Evolutionary conservation across 1,140 invertebrate species (phyloP).

Genomic region (Potamilus streckersoni): DNA sequence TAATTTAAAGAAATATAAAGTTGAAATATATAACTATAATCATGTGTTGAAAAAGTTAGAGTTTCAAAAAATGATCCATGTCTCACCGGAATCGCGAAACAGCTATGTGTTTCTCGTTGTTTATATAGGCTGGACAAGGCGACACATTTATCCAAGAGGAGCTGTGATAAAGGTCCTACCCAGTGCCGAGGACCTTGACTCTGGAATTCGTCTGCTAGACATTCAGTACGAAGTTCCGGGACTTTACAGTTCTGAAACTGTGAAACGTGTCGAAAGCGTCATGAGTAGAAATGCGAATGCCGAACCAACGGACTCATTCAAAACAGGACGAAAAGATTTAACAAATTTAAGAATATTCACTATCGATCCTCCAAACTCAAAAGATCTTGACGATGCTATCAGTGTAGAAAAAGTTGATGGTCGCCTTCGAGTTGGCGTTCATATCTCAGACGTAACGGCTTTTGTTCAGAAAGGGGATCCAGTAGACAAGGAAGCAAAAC

Average conservation of each 20-base stretch:
- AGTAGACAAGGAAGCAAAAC: constrained; percentile 58
- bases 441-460: constrained; percentile 64
- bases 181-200: constrained; percentile 4
- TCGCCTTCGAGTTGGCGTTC: constrained; percentile 49
- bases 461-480: constrained; percentile 47
- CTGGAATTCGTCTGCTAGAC: constrained; percentile 14
- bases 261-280: constrained; percentile 2
- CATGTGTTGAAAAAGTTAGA: neutral
- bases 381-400: constrained; percentile 98
- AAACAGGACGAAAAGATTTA: constrained; percentile 76
- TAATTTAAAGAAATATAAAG: constrained; percentile 8
- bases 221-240: constrained; percentile 25
- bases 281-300: constrained; percentile 11
- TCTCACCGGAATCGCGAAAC: constrained; percentile 12
- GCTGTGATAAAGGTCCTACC: constrained; percentile 18
- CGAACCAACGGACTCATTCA: neutral
- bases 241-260: constrained; percentile 17
- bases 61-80: constrained; percentile 1
- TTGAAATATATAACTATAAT: constrained; percentile 28
- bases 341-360: constrained; percentile 75
- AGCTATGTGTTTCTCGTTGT: constrained; percentile 17
- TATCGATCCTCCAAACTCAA: constrained; percentile 97
- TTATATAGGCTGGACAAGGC: constrained; percentile 16
- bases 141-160: constrained; percentile 26
- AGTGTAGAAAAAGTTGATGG: constrained; percentile 70